A percentile compares a stretch with the other conserved stretches of the same genome.
Evolutionary conservation across 2,888 invertebrate genomes (phyloP).

Genomic region (Epinotia nisella): DNA sequence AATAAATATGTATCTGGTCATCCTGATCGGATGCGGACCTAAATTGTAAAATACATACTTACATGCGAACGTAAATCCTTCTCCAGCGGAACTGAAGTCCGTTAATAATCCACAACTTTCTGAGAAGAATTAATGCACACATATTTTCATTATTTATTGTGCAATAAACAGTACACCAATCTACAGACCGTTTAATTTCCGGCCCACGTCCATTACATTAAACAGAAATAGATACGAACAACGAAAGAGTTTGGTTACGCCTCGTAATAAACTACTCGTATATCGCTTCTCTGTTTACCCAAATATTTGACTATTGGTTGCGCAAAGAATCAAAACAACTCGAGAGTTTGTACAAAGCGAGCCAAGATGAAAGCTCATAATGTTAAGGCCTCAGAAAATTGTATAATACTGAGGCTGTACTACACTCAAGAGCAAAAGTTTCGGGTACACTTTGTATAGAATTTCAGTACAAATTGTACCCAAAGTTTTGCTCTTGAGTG

Average conservation of each 20-base stretch:
- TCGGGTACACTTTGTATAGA: too few relatives aligned
- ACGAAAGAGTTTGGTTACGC: constrained; percentile 36
- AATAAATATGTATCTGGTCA: too few relatives aligned
- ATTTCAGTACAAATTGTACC: too few relatives aligned
- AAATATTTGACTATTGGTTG: constrained; percentile 42
- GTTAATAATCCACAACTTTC: neutral
- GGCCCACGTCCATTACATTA: constrained; percentile 15
- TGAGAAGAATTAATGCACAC: neutral
- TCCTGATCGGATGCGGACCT: too few relatives aligned
- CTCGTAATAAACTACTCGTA: constrained; percentile 38
- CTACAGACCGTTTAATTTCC: constrained; percentile 10
- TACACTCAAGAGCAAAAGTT: too few relatives aligned
- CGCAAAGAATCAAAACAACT: constrained; percentile 49
- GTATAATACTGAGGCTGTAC: constrained; percentile 5
- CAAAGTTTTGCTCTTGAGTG: too few relatives aligned
- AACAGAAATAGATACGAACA: constrained; percentile 33
- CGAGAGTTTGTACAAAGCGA: constrained; percentile 45
- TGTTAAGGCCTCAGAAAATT: constrained; percentile 13
- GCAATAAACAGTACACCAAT: neutral
- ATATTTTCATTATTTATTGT: neutral
- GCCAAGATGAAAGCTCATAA: constrained; percentile 45
- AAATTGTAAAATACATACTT: neutral
- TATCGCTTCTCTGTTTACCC: constrained; percentile 34
- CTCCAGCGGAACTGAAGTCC: neutral
- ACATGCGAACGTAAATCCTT: neutral